phyloP scores from a whole-genome alignment of 1,140 invertebrate species.

The Anastrepha ludens region DNA sequence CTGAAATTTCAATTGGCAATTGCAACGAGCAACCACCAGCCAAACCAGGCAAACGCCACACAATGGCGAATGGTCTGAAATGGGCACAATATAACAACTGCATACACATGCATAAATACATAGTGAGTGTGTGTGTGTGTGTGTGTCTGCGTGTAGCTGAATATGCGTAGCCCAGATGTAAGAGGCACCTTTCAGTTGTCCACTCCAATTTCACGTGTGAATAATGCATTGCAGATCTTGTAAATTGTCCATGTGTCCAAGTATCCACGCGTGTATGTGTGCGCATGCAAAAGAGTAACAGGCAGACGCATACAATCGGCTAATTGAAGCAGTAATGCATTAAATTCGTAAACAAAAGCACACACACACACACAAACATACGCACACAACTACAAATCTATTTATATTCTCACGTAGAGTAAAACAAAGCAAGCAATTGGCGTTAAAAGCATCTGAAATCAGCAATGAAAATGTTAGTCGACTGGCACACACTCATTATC shows the following conservation, averaged over 20 bases:
- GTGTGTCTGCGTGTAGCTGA: background rate
- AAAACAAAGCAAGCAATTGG: background rate
- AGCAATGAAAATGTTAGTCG: constrained; percentile 16
- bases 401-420: background rate
- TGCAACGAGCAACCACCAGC: background rate
- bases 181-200: background rate
- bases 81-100: background rate
- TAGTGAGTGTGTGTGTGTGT: background rate
- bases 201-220: background rate
- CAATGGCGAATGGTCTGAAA: background rate
- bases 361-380: background rate
- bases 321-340: constrained; percentile 45
- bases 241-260: background rate
- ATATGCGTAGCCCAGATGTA: background rate
- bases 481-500: background rate
- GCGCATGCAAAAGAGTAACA: background rate
- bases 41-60: background rate
- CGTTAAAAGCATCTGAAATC: constrained; percentile 14
- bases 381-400: background rate
- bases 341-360: constrained; percentile 13
- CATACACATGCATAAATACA: background rate
- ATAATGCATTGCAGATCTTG: constrained; percentile 39
- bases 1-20: constrained; percentile 45
- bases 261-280: background rate
- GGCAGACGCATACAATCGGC: constrained; percentile 6